Base-by-base conservation (phyloP, 2,888 invertebrate species). In the Ernsta delagoae region DNA sequence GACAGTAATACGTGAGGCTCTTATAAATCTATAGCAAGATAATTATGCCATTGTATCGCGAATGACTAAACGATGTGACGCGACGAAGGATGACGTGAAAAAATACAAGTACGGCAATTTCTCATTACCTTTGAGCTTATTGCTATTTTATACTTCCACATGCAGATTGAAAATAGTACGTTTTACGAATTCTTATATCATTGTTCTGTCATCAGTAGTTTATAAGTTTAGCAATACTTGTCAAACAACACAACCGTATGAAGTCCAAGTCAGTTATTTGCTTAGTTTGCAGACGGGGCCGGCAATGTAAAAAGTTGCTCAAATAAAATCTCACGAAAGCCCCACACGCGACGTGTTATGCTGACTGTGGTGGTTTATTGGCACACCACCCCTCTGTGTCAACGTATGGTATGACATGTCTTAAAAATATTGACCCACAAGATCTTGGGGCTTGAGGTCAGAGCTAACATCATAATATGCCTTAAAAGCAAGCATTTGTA, bases 241-340 rank as follows among this genome's bases (percentile, higher is more conserved):
- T 45, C n/a, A 45, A 61, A 60, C 60, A 67, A 7, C 43, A 4
- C 0, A 2, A 0, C 81, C 11, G 79, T 84, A 72, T 82, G 83
- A 83, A 70, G 68, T 72, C 50, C 67, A 73, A 78, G 75, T 80
- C 81, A 84, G 83, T 84, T 91, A 88, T 91, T 90, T 92, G 91
- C 91, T 88, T 89, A 90, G 90, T 88, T 85, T 76, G 90, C 90
- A 91, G 90, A 90, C 92, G 81, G 90, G 90, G 88, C 16, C 16
- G 88, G 86, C 77, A 77, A 79, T 79, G 83, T 82, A 88, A 91
- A 91, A 90, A 91, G 88, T 89, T 89, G 82, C 83, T 89, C 87
- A 89, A 90, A 92, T 88, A 90, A 89, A 90, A 88, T 86, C 87
- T 87, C 81, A 79, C 81, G 79, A 77, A 79, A 77, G 82, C 79